Conservation (phyloP, 2,888 invertebrate genomes). For the Shargacucullia verbasci region DNA sequence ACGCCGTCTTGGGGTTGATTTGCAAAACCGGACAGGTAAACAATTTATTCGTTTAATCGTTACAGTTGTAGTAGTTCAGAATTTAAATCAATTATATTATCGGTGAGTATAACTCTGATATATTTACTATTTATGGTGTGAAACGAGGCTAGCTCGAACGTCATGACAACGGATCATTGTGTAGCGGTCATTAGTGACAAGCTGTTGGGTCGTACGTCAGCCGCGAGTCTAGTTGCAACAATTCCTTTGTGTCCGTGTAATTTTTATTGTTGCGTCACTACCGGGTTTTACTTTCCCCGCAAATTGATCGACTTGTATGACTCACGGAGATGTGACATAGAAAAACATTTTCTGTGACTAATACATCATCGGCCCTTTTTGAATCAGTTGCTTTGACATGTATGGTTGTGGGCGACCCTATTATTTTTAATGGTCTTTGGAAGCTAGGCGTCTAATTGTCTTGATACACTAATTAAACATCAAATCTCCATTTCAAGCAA, state of each 20-base stretch:
- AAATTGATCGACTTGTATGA: conserved; percentile 74
- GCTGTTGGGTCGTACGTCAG: conserved; percentile 75
- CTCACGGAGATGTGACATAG: conserved; percentile 72
- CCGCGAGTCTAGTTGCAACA: conserved; percentile 69
- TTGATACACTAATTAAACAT: background rate
- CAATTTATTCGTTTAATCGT: conserved; percentile 67
- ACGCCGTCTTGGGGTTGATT: conserved; percentile 78
- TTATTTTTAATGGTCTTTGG: conserved; percentile 57
- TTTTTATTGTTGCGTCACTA: conserved; percentile 86
- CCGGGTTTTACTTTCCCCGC: conserved; percentile 84
- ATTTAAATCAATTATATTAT: no score
- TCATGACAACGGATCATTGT: conserved; percentile 62
- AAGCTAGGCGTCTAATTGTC: conserved; percentile 51
- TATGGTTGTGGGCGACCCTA: conserved; percentile 36
- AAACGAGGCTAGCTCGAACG: conserved; percentile 46
- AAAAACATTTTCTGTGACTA: conserved; percentile 73
- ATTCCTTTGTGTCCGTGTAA: conserved; percentile 87
- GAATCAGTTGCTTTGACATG: conserved; percentile 45
- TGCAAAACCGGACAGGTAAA: conserved; percentile 84
- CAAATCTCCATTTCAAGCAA: no score
- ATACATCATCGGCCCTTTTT: conserved; percentile 56
- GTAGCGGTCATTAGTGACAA: conserved; percentile 72
- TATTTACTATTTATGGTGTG: conserved; percentile 45
- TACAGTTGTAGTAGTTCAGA: conserved; percentile 49
- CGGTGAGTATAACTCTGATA: conserved; percentile 14